Percentiles rank a stretch among this genome's conserved stretches.
phyloP scores from a whole-genome alignment of 2,797 vertebrate species.

The Atherinosoma microstoma region DNA sequence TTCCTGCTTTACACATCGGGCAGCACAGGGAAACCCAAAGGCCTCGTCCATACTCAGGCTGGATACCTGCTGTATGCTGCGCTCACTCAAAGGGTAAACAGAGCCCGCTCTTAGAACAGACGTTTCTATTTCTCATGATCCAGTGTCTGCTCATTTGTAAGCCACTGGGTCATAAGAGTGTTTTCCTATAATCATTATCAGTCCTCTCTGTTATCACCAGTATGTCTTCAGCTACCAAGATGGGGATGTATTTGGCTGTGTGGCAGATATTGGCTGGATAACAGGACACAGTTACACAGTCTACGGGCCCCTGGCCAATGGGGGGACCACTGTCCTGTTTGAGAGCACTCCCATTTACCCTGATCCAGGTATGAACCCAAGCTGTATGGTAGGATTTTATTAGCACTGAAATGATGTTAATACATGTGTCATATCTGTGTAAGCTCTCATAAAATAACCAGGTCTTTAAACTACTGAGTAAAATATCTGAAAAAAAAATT shows the following conservation, averaged over 20 bases:
- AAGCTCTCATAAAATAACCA: neutral
- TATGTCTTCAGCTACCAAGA: slow-evolving; percentile 92
- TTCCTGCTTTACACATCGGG: slow-evolving; percentile 96
- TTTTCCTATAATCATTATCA: neutral
- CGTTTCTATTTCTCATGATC: neutral
- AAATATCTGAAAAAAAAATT: neutral
- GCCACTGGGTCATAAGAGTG: neutral
- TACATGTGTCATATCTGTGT: neutral
- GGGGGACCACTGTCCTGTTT: slow-evolving; percentile 93
- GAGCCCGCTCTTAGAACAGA: neutral
- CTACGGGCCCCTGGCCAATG: slow-evolving; percentile 95
- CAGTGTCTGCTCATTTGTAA: neutral
- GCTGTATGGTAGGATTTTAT: neutral
- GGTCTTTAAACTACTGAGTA: neutral
- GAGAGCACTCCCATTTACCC: slow-evolving; percentile 96
- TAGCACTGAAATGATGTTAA: neutral
- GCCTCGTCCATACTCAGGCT: slow-evolving; percentile 94
- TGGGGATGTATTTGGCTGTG: slow-evolving; percentile 92
- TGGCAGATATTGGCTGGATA: slow-evolving; percentile 97
- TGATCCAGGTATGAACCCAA: slow-evolving; percentile 87
- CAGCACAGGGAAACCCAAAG: slow-evolving; percentile 96
- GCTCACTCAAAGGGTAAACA: slow-evolving; percentile 90
- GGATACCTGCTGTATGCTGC: slow-evolving; percentile 93
- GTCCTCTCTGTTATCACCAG: slow-evolving; percentile 67
- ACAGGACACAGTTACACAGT: slow-evolving; percentile 96